These are phyloP conservation scores for Anguilla obscura DNA, from an alignment of 2,797 vertebrate genomes.

Conservation along the genomic window DNA sequence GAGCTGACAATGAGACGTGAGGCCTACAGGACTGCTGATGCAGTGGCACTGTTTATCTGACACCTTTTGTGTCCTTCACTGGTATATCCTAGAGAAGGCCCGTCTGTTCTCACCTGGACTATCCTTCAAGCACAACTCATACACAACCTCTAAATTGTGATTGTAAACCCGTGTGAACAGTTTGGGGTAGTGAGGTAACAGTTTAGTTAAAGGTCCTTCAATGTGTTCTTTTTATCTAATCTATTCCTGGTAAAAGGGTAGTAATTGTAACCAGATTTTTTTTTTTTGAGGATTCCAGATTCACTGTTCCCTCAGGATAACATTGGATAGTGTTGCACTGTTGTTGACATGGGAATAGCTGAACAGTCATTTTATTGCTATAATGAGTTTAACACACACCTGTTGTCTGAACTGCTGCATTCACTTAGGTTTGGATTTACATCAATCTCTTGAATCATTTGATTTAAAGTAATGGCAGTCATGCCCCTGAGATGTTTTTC, in stretches of 20 bases:
- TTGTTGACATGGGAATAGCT: neutral
- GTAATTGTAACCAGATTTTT: neutral
- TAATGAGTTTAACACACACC: neutral
- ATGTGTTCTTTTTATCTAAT: neutral
- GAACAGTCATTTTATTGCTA: neutral
- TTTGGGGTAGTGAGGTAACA: neutral
- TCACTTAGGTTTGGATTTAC: neutral
- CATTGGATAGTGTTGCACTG: neutral
- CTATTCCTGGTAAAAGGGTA: neutral
- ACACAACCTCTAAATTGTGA: neutral
- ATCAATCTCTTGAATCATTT: neutral
- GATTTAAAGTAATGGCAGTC: neutral
- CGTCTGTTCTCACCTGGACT: conserved; percentile 19
- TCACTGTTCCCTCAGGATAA: neutral
- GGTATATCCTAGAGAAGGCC: neutral
- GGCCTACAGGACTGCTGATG: neutral
- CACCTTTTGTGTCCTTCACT: neutral
- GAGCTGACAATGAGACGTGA: neutral
- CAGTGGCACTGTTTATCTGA: neutral
- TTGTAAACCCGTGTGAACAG: conserved; percentile 6
- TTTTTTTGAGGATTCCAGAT: conserved; percentile 1
- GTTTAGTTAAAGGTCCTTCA: neutral
- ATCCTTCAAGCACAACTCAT: neutral
- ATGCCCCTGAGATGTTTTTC: neutral
- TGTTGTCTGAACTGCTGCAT: neutral